Evolutionary conservation across 2,888 invertebrate genomes (phyloP), one percentile per base, ranked within the genome.

Genomic region (Papilio gigon): DNA sequence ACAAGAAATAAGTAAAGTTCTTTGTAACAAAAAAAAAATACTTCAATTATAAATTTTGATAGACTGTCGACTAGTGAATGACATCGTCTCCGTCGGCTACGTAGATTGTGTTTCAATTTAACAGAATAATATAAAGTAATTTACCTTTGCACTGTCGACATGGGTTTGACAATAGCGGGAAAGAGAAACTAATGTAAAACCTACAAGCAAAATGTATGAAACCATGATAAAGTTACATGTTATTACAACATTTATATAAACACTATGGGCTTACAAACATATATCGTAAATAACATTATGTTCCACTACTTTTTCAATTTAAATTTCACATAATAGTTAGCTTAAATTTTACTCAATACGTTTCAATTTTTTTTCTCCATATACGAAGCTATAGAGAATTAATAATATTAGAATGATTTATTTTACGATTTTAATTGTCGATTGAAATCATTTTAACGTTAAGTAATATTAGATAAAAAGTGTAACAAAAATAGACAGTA

Each of bases 121-220:
- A n/a, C n/a, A n/a, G n/a, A n/a, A n/a, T n/a, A n/a, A n/a, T n/a
- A n/a, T n/a, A n/a, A n/a, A n/a, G n/a, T n/a, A 44, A 62, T 71
- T 74, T 81, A 88, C 89, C 83, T 87, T 88, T 35, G 82, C 87
- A 14, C 86, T 81, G 65, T 90, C 87, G 6, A 90, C 83, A 69
- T 90, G 89, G n/a, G 79, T 82, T 35, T 77, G 62, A 59, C 79
- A 75, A 64, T 35, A 20, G 12, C 22, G 33, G 11, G 60, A 2
- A 50, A 12, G 40, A 70, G 67, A n/a, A 67, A 72, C 63, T 53
- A 37, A 71, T 65, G 50, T 75, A 22, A 14, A 63, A 63, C 1
- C 20, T 58, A 59, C 9, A 66, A 63, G 42, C 1, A 58, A 0
- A 42, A 63, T n/a, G 2, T 42, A 14, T 33, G 33, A 70, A 58